Conservation (phyloP, 2,797 vertebrate species). For the Cyclura pinguis region DNA sequence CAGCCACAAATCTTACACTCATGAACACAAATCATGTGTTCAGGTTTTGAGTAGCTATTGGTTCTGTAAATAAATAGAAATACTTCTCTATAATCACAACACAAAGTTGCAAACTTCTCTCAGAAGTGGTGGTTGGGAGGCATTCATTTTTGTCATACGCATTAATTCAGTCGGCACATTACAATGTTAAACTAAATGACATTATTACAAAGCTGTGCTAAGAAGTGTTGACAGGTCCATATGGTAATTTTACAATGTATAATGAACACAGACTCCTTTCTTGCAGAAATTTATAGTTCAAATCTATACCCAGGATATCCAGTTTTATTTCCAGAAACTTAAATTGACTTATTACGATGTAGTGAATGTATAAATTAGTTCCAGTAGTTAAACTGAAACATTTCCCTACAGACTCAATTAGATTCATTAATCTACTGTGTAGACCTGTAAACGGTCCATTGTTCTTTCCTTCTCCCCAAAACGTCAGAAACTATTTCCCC, state of each 20-base stretch:
- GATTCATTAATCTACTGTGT: constrained; percentile 96
- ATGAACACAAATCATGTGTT: constrained; percentile 19
- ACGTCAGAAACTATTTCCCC: constrained; percentile 86
- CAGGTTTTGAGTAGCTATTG: constrained; percentile 69
- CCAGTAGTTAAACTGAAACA: constrained; percentile 97
- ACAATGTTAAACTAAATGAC: constrained; percentile 98
- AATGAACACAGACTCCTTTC: constrained; percentile 94
- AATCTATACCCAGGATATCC: constrained; percentile 90
- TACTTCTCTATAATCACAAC: constrained; percentile 84
- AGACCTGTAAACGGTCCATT: constrained; percentile 90
- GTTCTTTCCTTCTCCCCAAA: constrained; percentile 82
- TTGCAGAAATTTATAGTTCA: constrained; percentile 92
- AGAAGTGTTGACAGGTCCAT: constrained; percentile 99
- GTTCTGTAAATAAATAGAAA: constrained; percentile 81
- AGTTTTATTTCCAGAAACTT: constrained; percentile 95
- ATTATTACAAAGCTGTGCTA: constrained; percentile 94
- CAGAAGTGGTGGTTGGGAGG: constrained; percentile 87
- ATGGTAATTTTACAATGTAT: constrained; percentile 96
- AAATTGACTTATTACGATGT: constrained; percentile 98
- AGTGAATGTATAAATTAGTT: constrained; percentile 98
- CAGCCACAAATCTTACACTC: background rate
- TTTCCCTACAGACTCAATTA: constrained; percentile 97
- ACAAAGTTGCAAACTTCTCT: constrained; percentile 83
- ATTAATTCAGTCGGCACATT: constrained; percentile 94
- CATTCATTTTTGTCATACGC: constrained; percentile 86